Percentiles rank a stretch among this genome's conserved stretches.
phyloP scores from a whole-genome alignment of 2,797 vertebrate species.

The Cyclura pinguis region DNA sequence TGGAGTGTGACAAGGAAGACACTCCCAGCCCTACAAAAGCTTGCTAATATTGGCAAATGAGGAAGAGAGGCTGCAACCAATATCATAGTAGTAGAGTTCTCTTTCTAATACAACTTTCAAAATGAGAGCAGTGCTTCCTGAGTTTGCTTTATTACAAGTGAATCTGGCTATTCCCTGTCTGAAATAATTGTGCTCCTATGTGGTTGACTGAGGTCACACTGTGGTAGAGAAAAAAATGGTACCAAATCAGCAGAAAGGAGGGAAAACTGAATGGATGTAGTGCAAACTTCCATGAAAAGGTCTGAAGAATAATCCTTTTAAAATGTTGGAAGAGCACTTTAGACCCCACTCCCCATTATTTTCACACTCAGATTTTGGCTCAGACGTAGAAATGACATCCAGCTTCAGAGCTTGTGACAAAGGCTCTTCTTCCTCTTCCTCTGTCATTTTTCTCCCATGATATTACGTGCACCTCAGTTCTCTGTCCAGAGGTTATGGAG shows the following conservation, averaged over 20 bases:
- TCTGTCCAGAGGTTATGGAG: neutral
- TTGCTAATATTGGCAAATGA: neutral
- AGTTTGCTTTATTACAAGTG: neutral
- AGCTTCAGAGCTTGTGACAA: neutral
- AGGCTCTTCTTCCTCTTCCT: neutral
- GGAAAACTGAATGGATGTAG: neutral
- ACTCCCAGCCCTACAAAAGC: neutral
- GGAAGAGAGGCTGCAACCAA: neutral
- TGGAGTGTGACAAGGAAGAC: too few relatives aligned
- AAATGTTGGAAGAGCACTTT: too few relatives aligned
- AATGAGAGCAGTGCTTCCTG: neutral
- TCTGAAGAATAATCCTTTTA: neutral
- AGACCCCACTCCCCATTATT: neutral
- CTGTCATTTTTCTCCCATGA: neutral
- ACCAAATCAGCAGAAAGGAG: neutral
- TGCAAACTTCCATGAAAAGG: neutral
- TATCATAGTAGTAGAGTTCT: neutral
- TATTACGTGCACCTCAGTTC: neutral
- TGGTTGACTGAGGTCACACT: neutral
- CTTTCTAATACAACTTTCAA: neutral
- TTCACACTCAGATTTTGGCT: neutral
- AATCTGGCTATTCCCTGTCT: neutral
- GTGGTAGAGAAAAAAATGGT: neutral
- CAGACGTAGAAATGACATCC: neutral
- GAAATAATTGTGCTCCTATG: neutral